Evolutionary conservation across 2,888 invertebrate species (phyloP), one percentile per base, ranked within the genome.

Genomic region (Ichneumoninae sp.): DNA sequence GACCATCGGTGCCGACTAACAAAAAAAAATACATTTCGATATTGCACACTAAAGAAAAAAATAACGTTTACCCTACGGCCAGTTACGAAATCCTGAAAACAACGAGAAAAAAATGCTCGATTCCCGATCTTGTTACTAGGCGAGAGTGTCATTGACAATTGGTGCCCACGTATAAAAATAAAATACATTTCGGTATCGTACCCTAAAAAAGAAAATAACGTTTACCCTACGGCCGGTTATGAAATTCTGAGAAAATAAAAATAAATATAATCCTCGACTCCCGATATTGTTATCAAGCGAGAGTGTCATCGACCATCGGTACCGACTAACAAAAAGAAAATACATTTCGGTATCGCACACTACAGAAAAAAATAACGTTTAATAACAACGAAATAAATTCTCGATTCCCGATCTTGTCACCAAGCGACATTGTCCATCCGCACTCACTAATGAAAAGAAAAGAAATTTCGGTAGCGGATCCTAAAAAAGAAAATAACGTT

Each of bases 161-260:
- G 22, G 65, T 50, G 65, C 52, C 13, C 19, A 19, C 26, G 40
- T 26, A 65, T 52, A 52, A 54, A 36, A 36, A 36, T 1, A 54
- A 36, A 66, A 36, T 26, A 60, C 26, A 33, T 60, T 30, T 30
- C 26, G 13, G 30, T 60, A 16, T 33, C 33, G 26, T n/a, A 33
- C 19, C 30, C 8, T 26, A 62, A 74, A 74, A 60, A 57, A 60
- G 44, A 22, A 57, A 71, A 72, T 8, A 57, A 57, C 44, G 44
- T 36, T 22, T n/a, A 30, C 30, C 30, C 47, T 19, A 74, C 33
- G 6, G 44, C 19, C 19, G 62, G 47, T 19, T 33, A 62, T 62
- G 62, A 47, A 72, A 62, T 72, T 26, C 30, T 16, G n/a, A 33
- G 19, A 19, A 19, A 19, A 19, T 19, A 47, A 60, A 60, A 60